Conservation (phyloP, 1,140 invertebrate genomes). For the Penaeus vannamei region DNA sequence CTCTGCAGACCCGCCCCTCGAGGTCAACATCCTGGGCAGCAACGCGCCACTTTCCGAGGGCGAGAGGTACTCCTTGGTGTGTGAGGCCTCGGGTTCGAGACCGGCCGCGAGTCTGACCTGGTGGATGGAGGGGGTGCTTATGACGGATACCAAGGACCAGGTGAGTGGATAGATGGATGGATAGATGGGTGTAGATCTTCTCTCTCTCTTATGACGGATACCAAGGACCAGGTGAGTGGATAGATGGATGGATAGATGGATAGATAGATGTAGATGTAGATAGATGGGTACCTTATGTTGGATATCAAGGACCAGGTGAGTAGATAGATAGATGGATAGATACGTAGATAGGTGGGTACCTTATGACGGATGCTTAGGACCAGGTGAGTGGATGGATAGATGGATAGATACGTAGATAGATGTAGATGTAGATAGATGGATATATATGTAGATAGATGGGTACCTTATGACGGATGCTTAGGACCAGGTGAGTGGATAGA, state of each 20-base stretch:
- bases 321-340: neutral
- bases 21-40: constrained; percentile 21
- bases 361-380: too few species aligned
- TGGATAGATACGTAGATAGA: too few species aligned
- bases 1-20: constrained; percentile 3
- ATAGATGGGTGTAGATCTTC: too few species aligned
- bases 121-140: constrained; percentile 65
- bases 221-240: too few species aligned
- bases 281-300: neutral
- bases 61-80: constrained; percentile 67
- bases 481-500: neutral
- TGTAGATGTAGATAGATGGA: neutral
- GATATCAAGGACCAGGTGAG: neutral
- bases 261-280: neutral
- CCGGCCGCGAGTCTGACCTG: constrained; percentile 69
- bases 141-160: constrained; percentile 20
- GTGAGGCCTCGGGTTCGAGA: constrained; percentile 68
- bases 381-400: too few species aligned
- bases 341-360: too few species aligned
- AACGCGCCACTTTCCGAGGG: constrained; percentile 68
- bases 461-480: too few species aligned
- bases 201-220: too few species aligned
- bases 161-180: neutral
- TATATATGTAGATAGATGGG: neutral
- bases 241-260: too few species aligned